phyloP scores from a whole-genome alignment of 1,140 invertebrate genomes.

The Berghia stephanieae region DNA sequence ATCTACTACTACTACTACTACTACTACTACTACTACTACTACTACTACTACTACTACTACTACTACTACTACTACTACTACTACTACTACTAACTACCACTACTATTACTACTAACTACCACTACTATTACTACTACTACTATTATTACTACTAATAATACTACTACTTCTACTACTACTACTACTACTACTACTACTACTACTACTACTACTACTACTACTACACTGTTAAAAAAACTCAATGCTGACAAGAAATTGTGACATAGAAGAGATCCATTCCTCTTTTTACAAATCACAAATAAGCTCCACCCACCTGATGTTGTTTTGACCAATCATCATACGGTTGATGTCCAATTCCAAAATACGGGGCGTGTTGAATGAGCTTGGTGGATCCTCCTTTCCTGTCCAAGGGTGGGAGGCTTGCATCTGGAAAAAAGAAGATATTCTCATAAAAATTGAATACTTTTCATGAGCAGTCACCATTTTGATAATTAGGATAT shows the following conservation, averaged over 20 bases:
- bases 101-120: no score
- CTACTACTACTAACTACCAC: not conserved
- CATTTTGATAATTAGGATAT: no score
- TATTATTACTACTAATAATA: no score
- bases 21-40: no score
- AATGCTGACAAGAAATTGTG: not conserved
- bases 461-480: no score
- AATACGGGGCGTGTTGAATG: constrained; percentile 60
- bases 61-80: no score
- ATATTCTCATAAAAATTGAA: not conserved
- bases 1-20: no score
- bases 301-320: constrained; percentile 54
- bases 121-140: not conserved
- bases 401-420: constrained; percentile 42
- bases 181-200: no score
- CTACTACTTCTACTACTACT: not conserved
- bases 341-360: constrained; percentile 66
- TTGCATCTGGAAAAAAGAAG: constrained; percentile 43
- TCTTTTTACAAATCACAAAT: not conserved
- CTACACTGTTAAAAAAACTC: not conserved
- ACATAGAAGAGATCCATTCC: not conserved
- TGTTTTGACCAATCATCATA: constrained; percentile 66
- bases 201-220: not conserved
- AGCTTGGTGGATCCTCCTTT: constrained; percentile 28
- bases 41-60: no score